phyloP scores from a whole-genome alignment of 2,113 vertebrate species.

The Trogon melanurus region DNA sequence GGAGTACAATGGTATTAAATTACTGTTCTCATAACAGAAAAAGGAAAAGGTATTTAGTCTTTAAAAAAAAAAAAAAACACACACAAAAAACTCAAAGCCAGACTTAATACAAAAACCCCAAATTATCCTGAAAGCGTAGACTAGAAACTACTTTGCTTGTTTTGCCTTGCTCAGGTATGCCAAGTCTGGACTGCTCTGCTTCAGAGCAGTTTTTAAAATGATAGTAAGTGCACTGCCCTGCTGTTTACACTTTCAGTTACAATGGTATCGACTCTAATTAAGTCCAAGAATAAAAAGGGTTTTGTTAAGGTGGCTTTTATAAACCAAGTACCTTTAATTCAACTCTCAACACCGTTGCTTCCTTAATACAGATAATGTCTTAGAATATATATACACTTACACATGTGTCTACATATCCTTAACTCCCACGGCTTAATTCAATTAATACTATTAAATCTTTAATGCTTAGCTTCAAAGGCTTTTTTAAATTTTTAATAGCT shows the following conservation, averaged over 20 bases:
- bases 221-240: not conserved
- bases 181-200: not conserved
- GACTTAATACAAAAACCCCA: not conserved
- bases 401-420: constrained; percentile 59
- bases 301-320: not conserved
- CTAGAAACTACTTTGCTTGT: not conserved
- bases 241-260: constrained; percentile 1
- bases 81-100: not conserved
- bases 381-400: constrained; percentile 16
- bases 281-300: not conserved
- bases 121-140: not conserved
- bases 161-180: not conserved
- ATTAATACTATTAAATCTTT: constrained; percentile 69
- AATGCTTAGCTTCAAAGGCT: constrained; percentile 65
- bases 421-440: constrained; percentile 56
- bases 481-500: constrained; percentile 48
- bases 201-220: not conserved
- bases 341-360: not conserved
- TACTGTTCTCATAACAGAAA: not conserved
- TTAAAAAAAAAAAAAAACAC: not conserved
- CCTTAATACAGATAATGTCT: not conserved
- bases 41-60: not conserved
- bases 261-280: constrained; percentile 1
- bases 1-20: not conserved
- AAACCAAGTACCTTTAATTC: not conserved